Evolutionary conservation across 2,888 invertebrate genomes (phyloP).

Genomic region (Marronus borbonicus): DNA sequence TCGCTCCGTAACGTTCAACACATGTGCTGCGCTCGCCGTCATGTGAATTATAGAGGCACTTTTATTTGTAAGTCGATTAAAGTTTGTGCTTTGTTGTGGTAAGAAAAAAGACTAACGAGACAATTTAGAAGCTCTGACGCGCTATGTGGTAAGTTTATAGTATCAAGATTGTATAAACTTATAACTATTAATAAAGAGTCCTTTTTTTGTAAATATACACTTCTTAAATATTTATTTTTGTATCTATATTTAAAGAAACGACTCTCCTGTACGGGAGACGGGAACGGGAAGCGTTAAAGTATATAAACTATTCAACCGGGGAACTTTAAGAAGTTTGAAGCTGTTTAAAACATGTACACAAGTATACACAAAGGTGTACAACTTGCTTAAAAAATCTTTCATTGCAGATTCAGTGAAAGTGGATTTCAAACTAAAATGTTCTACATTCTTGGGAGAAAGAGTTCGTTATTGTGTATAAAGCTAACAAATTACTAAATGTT

Average conservation of each 20-base stretch:
- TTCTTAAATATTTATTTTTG: slow-evolving; percentile 43
- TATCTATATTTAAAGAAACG: slow-evolving; percentile 35
- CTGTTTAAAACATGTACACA: not conserved
- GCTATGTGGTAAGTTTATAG: slow-evolving; percentile 48
- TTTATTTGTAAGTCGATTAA: slow-evolving; percentile 49
- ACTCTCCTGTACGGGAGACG: not conserved
- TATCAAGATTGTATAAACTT: slow-evolving; percentile 36
- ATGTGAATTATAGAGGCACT: slow-evolving; percentile 41
- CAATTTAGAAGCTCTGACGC: slow-evolving; percentile 43
- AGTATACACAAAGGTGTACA: no score
- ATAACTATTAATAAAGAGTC: slow-evolving; percentile 28
- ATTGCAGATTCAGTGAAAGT: no score
- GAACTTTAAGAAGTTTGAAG: slow-evolving; percentile 26
- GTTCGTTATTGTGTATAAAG: no score
- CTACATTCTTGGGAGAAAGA: no score
- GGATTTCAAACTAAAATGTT: no score
- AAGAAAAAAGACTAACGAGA: slow-evolving; percentile 25
- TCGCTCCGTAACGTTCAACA: slow-evolving; percentile 48
- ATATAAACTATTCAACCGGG: not conserved
- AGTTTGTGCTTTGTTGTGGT: slow-evolving; percentile 48
- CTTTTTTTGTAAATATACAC: slow-evolving; percentile 38
- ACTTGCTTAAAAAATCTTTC: no score
- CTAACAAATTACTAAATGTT: no score
- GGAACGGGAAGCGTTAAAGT: not conserved
- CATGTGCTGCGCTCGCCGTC: slow-evolving; percentile 49